Conservation (phyloP, 1,140 invertebrate species). For the Leucophenga varia region DNA sequence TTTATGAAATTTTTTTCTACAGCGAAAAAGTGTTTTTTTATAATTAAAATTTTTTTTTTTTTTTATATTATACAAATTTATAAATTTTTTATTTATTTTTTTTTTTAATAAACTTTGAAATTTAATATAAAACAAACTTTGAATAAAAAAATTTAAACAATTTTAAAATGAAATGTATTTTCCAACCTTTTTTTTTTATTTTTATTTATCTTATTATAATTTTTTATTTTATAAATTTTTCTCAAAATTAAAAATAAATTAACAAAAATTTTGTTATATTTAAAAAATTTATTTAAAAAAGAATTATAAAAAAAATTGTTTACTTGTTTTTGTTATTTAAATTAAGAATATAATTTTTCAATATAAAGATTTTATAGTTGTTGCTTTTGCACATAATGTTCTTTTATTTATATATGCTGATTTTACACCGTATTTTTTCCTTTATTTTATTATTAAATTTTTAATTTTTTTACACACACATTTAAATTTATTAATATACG, state of each 20-base stretch:
- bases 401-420: slow-evolving; percentile 22
- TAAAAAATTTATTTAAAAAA: slow-evolving; percentile 14
- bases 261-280: slow-evolving; percentile 2
- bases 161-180: no score
- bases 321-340: slow-evolving; percentile 15
- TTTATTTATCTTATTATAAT: no score
- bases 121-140: no score
- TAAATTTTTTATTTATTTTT: no score
- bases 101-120: no score
- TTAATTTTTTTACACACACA: slow-evolving; percentile 50
- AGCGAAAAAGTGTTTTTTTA: no score
- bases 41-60: no score
- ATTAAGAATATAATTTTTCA: slow-evolving; percentile 25
- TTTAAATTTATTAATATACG: slow-evolving; percentile 26
- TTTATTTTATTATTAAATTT: slow-evolving; percentile 40
- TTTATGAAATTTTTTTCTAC: no score
- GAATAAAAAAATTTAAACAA: no score
- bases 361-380: slow-evolving; percentile 24
- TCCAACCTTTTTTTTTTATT: no score
- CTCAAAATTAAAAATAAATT: slow-evolving; percentile 19
- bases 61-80: no score
- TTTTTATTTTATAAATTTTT: no score
- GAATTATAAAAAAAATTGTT: slow-evolving; percentile 8
- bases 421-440: slow-evolving; percentile 6
- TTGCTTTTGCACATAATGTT: slow-evolving; percentile 18